phyloP scores from a whole-genome alignment of 2,113 vertebrate genomes.

The Mastomys coucha region DNA sequence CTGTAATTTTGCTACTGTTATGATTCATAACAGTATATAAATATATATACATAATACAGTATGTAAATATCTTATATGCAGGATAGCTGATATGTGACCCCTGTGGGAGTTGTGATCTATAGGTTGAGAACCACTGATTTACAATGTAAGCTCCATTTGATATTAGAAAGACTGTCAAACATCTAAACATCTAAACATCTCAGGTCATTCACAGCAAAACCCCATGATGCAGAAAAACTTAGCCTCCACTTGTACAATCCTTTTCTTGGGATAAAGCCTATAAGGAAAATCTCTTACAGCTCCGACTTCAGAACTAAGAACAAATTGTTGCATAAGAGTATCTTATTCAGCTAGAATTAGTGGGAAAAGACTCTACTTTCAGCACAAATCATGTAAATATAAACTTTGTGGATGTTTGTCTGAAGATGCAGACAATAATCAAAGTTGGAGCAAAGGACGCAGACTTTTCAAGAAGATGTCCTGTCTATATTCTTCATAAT shows the following conservation, averaged over 20 bases:
- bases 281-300: neutral
- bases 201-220: neutral
- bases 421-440: slow-evolving; percentile 14
- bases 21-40: too few species aligned
- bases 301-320: slow-evolving; percentile 1
- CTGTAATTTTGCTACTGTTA: neutral
- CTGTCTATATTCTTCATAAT: neutral
- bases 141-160: neutral
- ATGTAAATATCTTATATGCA: neutral
- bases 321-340: neutral
- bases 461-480: neutral
- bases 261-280: neutral
- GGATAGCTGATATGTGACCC: neutral
- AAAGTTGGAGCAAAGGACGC: neutral
- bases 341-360: neutral
- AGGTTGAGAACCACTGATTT: neutral
- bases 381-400: neutral
- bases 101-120: neutral
- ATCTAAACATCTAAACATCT: neutral
- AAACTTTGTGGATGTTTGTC: neutral
- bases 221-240: neutral
- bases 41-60: too few species aligned
- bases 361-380: neutral
- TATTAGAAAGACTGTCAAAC: neutral
- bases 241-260: neutral